phyloP scores from a whole-genome alignment of 2,888 invertebrate species.

The Sylvicola cinctus region DNA sequence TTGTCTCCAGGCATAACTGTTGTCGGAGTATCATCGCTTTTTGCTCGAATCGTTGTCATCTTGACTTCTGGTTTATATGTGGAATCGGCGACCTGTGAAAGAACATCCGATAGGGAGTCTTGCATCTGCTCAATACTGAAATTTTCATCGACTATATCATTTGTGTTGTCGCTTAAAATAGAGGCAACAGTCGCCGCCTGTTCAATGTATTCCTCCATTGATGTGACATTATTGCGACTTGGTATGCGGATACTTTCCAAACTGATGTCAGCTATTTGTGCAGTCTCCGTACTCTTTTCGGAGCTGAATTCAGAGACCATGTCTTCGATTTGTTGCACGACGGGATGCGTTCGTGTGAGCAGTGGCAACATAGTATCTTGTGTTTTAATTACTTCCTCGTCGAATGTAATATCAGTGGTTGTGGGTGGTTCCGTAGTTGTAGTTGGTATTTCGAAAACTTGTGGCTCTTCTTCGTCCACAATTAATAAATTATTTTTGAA shows the following conservation, averaged over 20 bases:
- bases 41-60: neutral
- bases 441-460: constrained; percentile 12
- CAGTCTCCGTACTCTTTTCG: constrained; percentile 11
- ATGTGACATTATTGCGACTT: constrained; percentile 3
- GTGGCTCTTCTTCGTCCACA: constrained; percentile 15
- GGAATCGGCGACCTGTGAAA: constrained; percentile 10
- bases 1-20: constrained; percentile 14
- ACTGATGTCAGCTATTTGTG: constrained; percentile 14
- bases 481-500: constrained; percentile 15
- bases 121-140: constrained; percentile 9
- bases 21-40: constrained; percentile 2
- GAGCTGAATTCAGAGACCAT: constrained; percentile 3
- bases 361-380: too few species aligned
- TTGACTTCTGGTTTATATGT: constrained; percentile 8
- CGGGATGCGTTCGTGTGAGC: too few species aligned
- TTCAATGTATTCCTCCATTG: constrained; percentile 20
- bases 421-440: constrained; percentile 9
- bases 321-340: too few species aligned
- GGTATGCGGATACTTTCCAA: constrained; percentile 9
- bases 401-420: constrained; percentile 1
- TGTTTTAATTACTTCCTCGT: neutral
- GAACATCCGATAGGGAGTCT: constrained; percentile 10
- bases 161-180: constrained; percentile 11
- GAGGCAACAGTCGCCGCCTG: constrained; percentile 25
- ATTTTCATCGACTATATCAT: neutral